These are phyloP conservation scores for Chaetophractus vellerosus DNA, from an alignment of 2,797 vertebrate genomes.

Conservation along the genomic window DNA sequence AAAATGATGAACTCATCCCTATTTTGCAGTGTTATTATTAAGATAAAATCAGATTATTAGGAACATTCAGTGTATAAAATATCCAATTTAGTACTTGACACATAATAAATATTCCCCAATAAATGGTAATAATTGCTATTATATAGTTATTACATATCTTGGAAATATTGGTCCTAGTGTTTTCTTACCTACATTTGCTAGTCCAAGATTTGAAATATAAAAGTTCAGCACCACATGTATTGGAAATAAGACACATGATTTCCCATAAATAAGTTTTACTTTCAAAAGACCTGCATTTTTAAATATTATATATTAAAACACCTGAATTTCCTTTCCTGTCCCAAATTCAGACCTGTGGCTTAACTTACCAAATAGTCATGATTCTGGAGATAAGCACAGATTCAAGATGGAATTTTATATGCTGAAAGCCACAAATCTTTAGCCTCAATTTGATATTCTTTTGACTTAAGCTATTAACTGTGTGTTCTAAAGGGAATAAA, in stretches of 20 bases:
- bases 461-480: neutral
- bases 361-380: neutral
- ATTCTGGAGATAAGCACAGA: neutral
- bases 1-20: conserved; percentile 11
- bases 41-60: conserved; percentile 9
- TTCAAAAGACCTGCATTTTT: conserved; percentile 23
- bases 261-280: neutral
- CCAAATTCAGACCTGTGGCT: neutral
- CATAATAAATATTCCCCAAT: neutral
- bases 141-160: neutral
- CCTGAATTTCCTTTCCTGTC: neutral
- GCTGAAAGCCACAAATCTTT: neutral
- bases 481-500: conserved; percentile 5
- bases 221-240: neutral
- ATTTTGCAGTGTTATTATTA: neutral
- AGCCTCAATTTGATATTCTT: neutral
- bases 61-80: neutral
- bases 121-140: neutral
- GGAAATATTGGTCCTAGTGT: neutral
- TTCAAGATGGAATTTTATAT: neutral
- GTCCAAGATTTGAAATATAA: neutral
- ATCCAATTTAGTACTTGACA: neutral
- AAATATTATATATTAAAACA: neutral
- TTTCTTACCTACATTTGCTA: neutral
- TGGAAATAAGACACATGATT: conserved; percentile 15